A percentile compares a stretch with the other conserved stretches of the same genome.
phyloP scores from a whole-genome alignment of 2,797 vertebrate species.

The Takifugu rubripes region DNA sequence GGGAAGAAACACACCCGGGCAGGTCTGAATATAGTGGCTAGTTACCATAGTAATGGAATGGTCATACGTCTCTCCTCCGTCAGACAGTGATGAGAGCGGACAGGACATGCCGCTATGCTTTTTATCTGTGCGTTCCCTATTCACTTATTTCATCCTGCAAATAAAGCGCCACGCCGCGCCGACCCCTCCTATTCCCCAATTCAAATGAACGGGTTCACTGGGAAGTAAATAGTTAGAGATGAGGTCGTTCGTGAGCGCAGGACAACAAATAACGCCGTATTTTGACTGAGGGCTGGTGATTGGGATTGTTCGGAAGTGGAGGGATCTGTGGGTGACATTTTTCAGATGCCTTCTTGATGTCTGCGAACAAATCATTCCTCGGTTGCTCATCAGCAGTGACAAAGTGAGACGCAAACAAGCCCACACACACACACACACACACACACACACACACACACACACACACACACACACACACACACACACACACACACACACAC shows the following conservation, averaged over 20 bases:
- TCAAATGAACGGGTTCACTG: constrained; percentile 51
- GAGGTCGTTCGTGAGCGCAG: constrained; percentile 55
- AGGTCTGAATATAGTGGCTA: constrained; percentile 77
- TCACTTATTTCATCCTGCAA: constrained; percentile 66
- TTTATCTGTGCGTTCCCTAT: constrained; percentile 72
- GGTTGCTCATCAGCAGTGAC: constrained; percentile 57
- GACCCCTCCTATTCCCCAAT: constrained; percentile 42
- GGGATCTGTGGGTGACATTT: constrained; percentile 51
- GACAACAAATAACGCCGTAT: constrained; percentile 65
- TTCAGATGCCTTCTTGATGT: constrained; percentile 60
- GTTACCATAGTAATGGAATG: constrained; percentile 81
- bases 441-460: too few relatives aligned
- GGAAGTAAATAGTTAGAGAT: constrained; percentile 61
- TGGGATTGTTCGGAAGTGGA: constrained; percentile 47
- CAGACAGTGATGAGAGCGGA: constrained; percentile 73
- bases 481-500: neutral
- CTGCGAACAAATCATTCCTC: constrained; percentile 54
- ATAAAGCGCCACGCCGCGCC: constrained; percentile 50
- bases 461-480: too few relatives aligned
- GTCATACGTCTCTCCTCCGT: constrained; percentile 66
- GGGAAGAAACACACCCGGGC: constrained; percentile 65
- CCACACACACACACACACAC: constrained; percentile 6
- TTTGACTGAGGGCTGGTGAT: constrained; percentile 68
- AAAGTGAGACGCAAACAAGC: constrained; percentile 60
- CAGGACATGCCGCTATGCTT: constrained; percentile 71